These are phyloP conservation scores for Parazoanthus swiftii DNA, from an alignment of 92 coral and sea anemone genomes.

Conservation along the genomic window DNA sequence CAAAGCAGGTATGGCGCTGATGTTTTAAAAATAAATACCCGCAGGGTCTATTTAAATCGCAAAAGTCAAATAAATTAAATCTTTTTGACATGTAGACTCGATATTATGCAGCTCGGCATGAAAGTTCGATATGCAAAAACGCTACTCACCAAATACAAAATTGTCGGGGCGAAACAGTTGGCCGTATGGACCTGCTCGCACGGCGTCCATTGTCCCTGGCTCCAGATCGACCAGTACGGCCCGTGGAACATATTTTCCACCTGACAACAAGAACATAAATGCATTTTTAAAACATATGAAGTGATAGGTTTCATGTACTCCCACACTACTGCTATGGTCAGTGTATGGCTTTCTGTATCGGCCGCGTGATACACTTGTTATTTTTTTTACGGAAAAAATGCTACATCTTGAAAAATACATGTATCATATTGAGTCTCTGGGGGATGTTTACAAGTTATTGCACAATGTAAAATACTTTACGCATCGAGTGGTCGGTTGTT, in stretches of 20 bases:
- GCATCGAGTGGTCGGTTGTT: neutral
- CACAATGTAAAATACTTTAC: neutral
- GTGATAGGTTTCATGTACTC: neutral
- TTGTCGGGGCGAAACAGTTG: conserved; percentile 91
- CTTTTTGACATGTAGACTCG: neutral
- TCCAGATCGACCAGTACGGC: conserved; percentile 88
- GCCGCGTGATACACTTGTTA: neutral
- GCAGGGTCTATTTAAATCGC: neutral
- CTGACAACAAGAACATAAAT: conserved; percentile 31
- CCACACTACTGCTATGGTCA: neutral
- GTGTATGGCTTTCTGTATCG: no score
- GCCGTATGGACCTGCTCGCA: conserved; percentile 84
- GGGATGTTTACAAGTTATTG: conserved; percentile 21
- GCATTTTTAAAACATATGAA: neutral
- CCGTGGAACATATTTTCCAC: conserved; percentile 89
- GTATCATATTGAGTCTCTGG: neutral
- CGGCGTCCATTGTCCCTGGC: conserved; percentile 94
- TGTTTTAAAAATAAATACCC: neutral
- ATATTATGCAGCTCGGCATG: neutral
- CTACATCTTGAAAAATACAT: neutral
- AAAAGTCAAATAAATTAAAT: neutral
- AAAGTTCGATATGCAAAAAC: no score
- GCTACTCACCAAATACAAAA: conserved; percentile 79
- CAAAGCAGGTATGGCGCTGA: neutral
- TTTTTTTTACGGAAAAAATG: neutral